phyloP scores from a whole-genome alignment of 2,797 vertebrate species.

The Phoxinus dragarum region DNA sequence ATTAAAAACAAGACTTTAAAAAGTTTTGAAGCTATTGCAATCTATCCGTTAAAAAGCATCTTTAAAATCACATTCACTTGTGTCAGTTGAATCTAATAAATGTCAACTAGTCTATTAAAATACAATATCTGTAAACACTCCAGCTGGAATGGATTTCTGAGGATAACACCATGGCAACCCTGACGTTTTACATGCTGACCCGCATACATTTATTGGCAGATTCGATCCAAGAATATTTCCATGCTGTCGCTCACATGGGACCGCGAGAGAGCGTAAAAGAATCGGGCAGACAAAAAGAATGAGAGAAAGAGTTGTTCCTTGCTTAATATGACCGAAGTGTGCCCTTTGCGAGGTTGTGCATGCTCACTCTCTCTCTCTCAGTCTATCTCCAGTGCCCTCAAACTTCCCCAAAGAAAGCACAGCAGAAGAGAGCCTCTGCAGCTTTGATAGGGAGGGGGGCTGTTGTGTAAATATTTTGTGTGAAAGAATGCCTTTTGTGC shows the following conservation, averaged over 20 bases:
- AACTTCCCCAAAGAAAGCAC: conserved; percentile 69
- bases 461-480: conserved; percentile 80
- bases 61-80: conserved; percentile 20
- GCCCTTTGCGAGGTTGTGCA: conserved; percentile 54
- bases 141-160: conserved; percentile 59
- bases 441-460: conserved; percentile 60
- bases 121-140: conserved; percentile 58
- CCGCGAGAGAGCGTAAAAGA: conserved; percentile 72
- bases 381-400: conserved; percentile 58
- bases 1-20: not conserved
- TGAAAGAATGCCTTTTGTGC: conserved; percentile 72
- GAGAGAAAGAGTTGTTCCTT: conserved; percentile 60
- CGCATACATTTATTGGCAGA: conserved; percentile 70
- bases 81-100: conserved; percentile 56
- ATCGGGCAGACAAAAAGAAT: conserved; percentile 73
- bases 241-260: conserved; percentile 70
- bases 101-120: conserved; percentile 61
- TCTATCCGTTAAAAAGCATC: not conserved
- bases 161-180: conserved; percentile 59
- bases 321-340: conserved; percentile 57
- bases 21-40: conserved; percentile 6
- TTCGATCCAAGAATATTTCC: conserved; percentile 64
- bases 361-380: conserved; percentile 43
- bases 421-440: conserved; percentile 60
- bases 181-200: conserved; percentile 47